A percentile compares a stretch with the other conserved stretches of the same genome.
phyloP scores from a whole-genome alignment of 2,113 vertebrate species.

The Thamnophis sirtalis region DNA sequence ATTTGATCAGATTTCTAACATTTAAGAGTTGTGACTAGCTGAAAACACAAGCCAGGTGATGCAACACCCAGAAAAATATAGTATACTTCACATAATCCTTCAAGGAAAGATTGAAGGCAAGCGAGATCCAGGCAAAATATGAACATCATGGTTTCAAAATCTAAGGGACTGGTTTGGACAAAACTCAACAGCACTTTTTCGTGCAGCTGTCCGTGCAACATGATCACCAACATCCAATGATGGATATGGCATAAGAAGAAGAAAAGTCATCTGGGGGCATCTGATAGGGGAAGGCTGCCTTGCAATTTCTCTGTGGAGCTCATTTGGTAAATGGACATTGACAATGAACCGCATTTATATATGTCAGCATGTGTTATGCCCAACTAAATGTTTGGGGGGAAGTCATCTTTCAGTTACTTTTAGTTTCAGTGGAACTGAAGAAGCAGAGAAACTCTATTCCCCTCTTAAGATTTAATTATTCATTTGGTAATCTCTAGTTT shows the following conservation, averaged over 20 bases:
- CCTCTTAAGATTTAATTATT: conserved; percentile 23
- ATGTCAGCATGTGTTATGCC: neutral
- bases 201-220: no score
- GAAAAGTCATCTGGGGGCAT: neutral
- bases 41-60: neutral
- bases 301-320: neutral
- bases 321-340: neutral
- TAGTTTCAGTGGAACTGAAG: conserved; percentile 36
- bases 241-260: no score
- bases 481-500: neutral
- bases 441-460: conserved; percentile 29
- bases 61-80: no score
- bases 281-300: neutral
- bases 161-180: no score
- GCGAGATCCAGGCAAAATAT: no score
- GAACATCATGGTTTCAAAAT: no score
- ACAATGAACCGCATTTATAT: neutral
- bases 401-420: conserved; percentile 26
- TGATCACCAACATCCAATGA: no score
- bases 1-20: neutral
- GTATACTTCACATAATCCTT: no score
- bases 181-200: no score
- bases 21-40: neutral
- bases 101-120: no score
- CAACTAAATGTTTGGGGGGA: neutral